A percentile compares a stretch with the other conserved stretches of the same genome.
Evolutionary conservation across 1,140 invertebrate genomes (phyloP).

Genomic region (Heliconius hewitsoni): DNA sequence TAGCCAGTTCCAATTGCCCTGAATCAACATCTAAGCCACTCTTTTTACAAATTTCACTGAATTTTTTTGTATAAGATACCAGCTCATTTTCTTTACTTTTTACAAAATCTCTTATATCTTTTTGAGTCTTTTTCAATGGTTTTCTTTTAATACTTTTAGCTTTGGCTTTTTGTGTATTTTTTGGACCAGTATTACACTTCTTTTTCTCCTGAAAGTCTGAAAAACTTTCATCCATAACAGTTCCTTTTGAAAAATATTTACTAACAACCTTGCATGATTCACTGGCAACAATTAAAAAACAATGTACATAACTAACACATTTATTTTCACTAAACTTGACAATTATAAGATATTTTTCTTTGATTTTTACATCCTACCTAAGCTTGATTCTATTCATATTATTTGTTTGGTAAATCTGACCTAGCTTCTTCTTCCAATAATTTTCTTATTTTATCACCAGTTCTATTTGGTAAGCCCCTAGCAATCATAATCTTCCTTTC

Average conservation of each 20-base stretch:
- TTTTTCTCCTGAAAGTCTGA: constrained; percentile 64
- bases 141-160: constrained; percentile 40
- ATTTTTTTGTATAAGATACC: constrained; percentile 64
- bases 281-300: constrained; percentile 65
- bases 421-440: constrained; percentile 53
- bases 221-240: constrained; percentile 70
- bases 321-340: constrained; percentile 45
- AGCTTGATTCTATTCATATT: constrained; percentile 47
- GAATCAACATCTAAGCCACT: constrained; percentile 78
- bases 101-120: constrained; percentile 65
- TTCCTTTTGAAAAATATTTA: constrained; percentile 59
- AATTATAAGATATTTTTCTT: constrained; percentile 1
- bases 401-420: constrained; percentile 61
- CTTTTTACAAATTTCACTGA: constrained; percentile 67
- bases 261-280: constrained; percentile 52
- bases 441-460: constrained; percentile 52
- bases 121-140: constrained; percentile 57
- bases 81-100: constrained; percentile 68
- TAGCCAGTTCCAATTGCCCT: constrained; percentile 81
- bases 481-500: constrained; percentile 68
- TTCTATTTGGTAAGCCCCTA: constrained; percentile 53
- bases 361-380: constrained; percentile 38
- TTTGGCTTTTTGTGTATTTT: constrained; percentile 40
- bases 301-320: constrained; percentile 42
- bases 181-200: constrained; percentile 48